Evolutionary conservation across 92 coral and sea anemone genomes (phyloP).

Genomic region (Hydrozoanthus gracilis): DNA sequence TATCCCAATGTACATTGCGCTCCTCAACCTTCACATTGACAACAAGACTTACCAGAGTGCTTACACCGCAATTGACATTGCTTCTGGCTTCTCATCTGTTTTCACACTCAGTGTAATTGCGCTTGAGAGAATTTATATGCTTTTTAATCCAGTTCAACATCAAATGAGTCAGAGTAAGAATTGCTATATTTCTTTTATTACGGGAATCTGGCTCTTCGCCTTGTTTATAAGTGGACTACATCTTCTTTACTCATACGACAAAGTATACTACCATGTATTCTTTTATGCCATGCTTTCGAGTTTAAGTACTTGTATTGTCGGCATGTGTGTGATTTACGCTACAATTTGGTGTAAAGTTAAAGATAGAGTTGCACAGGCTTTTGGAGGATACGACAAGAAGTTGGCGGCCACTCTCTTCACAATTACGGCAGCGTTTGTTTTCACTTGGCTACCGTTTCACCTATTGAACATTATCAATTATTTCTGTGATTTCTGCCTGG

Average conservation of each 20-base stretch:
- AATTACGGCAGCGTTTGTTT: slow-evolving; percentile 61
- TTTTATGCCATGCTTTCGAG: slow-evolving; percentile 69
- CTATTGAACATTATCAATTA: slow-evolving; percentile 71
- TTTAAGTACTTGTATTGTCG: slow-evolving; percentile 56
- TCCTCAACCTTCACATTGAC: slow-evolving; percentile 2
- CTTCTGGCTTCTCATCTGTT: slow-evolving; percentile 66
- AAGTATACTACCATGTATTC: slow-evolving; percentile 56
- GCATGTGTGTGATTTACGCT: slow-evolving; percentile 60
- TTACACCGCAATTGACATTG: slow-evolving; percentile 58
- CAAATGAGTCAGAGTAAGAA: slow-evolving; percentile 10
- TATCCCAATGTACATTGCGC: slow-evolving; percentile 23
- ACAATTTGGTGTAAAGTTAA: slow-evolving; percentile 72
- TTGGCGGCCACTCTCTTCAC: slow-evolving; percentile 70
- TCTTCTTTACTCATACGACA: slow-evolving; percentile 57
- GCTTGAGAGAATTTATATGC: slow-evolving; percentile 55
- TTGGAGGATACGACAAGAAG: slow-evolving; percentile 53
- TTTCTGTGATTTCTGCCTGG: slow-evolving; percentile 69
- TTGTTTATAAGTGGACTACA: slow-evolving; percentile 64
- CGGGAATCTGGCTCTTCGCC: slow-evolving; percentile 61
- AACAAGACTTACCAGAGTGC: slow-evolving; percentile 13
- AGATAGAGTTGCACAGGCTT: slow-evolving; percentile 55
- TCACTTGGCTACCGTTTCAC: slow-evolving; percentile 79
- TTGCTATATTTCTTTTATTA: slow-evolving; percentile 35
- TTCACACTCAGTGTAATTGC: slow-evolving; percentile 62
- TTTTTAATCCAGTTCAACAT: slow-evolving; percentile 53